Conservation (phyloP, 92 coral and sea anemone species). For the Diadumene lineata region DNA sequence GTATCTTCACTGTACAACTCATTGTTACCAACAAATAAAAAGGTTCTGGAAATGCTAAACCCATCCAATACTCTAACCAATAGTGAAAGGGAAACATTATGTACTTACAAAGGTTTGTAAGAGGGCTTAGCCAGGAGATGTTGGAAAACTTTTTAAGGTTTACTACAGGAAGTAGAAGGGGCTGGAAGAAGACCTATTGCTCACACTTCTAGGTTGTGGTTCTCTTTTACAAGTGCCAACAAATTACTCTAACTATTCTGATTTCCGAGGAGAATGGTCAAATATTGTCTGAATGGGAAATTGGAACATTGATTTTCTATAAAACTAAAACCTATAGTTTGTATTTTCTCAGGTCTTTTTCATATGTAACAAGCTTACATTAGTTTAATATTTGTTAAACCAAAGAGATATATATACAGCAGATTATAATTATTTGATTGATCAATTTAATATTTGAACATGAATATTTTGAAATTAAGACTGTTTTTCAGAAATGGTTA, state of each 20-base stretch:
- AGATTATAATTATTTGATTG: background rate
- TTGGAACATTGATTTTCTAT: slow-evolving; percentile 23
- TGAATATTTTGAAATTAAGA: background rate
- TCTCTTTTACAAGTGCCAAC: slow-evolving; percentile 18
- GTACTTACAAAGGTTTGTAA: background rate
- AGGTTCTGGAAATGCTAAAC: slow-evolving; percentile 3
- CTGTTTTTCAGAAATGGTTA: background rate
- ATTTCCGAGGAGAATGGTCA: slow-evolving; percentile 20
- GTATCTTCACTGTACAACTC: slow-evolving; percentile 1
- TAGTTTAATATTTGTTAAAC: background rate
- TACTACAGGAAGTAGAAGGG: slow-evolving; percentile 16
- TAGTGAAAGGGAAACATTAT: slow-evolving; percentile 5
- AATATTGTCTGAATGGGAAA: slow-evolving; percentile 2
- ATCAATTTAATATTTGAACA: background rate
- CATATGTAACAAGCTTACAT: background rate
- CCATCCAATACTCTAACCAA: background rate
- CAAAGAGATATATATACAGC: background rate
- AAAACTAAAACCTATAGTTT: background rate
- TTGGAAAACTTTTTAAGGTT: slow-evolving; percentile 9
- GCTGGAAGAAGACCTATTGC: slow-evolving; percentile 25
- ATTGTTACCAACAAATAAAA: background rate
- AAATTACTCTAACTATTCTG: slow-evolving; percentile 3
- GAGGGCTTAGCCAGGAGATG: slow-evolving; percentile 5
- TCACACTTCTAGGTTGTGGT: slow-evolving; percentile 22
- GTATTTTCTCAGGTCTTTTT: background rate